Percentiles rank a stretch among this genome's conserved stretches.
phyloP scores from a whole-genome alignment of 2,797 vertebrate genomes.

The Galaxias olidus region DNA sequence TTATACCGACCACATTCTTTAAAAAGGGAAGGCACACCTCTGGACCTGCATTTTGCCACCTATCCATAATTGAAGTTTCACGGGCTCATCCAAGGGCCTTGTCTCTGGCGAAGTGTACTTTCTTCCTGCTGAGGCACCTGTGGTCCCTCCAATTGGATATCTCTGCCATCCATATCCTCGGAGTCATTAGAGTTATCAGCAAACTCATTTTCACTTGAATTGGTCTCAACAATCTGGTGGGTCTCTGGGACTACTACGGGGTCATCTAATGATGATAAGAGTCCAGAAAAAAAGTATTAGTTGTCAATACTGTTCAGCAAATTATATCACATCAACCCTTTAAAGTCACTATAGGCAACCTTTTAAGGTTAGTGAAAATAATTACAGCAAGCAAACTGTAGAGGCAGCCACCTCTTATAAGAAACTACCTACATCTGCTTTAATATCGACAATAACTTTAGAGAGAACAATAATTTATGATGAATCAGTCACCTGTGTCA shows the following conservation, averaged over 20 bases:
- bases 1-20: no score
- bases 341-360: no score
- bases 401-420: no score
- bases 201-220: conserved; percentile 35
- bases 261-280: conserved; percentile 29
- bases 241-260: conserved; percentile 38
- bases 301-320: conserved; percentile 1
- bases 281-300: not conserved
- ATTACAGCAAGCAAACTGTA: no score
- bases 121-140: conserved; percentile 42
- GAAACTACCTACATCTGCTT: no score
- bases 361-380: no score
- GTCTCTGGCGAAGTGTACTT: conserved; percentile 69
- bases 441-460: not conserved
- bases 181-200: conserved; percentile 32
- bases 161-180: conserved; percentile 26
- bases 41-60: not conserved
- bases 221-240: conserved; percentile 20
- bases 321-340: not conserved
- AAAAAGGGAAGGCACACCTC: conserved; percentile 7
- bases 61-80: conserved; percentile 40
- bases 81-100: conserved; percentile 69
- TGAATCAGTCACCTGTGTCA: conserved; percentile 34
- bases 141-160: conserved; percentile 17
- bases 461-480: not conserved